Evolutionary conservation across 2,797 vertebrate genomes (phyloP).

Genomic region (Adrianichthys oophorus): DNA sequence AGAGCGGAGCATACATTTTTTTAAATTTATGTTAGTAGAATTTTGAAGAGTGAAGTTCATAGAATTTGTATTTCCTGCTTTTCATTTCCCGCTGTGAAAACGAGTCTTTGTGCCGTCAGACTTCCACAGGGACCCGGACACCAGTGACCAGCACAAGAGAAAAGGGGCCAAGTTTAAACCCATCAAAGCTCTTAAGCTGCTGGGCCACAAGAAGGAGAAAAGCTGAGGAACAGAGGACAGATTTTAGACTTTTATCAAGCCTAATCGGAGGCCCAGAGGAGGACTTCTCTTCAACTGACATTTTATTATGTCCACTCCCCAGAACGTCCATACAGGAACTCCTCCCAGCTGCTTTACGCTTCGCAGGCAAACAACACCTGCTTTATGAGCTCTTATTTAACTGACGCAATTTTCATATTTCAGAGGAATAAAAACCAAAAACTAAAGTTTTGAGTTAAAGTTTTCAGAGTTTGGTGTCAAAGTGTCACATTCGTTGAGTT

Average conservation of each 20-base stretch:
- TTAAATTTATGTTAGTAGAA: no score
- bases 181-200: constrained; percentile 92
- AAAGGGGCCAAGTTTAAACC: constrained; percentile 92
- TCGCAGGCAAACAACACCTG: constrained; percentile 15
- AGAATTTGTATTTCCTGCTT: background rate
- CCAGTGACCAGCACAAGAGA: constrained; percentile 82
- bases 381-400: constrained; percentile 32
- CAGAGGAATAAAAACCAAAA: no score
- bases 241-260: constrained; percentile 24
- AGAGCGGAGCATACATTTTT: no score
- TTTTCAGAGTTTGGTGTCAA: background rate
- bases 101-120: constrained; percentile 67
- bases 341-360: constrained; percentile 39
- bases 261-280: constrained; percentile 3
- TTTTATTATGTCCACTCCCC: constrained; percentile 9
- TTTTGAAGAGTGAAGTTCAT: no score
- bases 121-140: constrained; percentile 86
- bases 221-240: constrained; percentile 51
- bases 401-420: no score
- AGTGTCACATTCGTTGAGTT: background rate
- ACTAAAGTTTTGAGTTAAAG: no score
- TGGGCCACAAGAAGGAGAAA: constrained; percentile 87
- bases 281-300: background rate
- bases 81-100: background rate
- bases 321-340: constrained; percentile 1